Evolutionary conservation across 2,113 vertebrate species (phyloP), one percentile per base, ranked within the genome.

Genomic region (Pedetes capensis): DNA sequence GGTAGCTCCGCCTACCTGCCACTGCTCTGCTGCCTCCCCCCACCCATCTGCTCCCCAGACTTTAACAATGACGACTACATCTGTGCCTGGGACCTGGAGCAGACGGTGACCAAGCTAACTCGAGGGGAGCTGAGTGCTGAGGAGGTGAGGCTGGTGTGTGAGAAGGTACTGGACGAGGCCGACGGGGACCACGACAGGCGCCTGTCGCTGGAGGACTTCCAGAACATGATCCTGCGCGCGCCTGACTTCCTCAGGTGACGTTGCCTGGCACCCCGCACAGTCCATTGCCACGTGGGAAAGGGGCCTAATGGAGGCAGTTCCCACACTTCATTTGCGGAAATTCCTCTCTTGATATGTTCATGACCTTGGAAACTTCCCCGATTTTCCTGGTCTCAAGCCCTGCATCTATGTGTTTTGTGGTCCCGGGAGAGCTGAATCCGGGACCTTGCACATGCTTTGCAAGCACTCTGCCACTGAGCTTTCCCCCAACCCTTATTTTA

Each of bases 31-130:
- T 25, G 34, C 23, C 34, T 5, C 25, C 23, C 37, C 1, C 22
- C 14, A 11, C 39, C 3, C 29, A n/a, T 51, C 11, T 34, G 0
- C 49, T 8, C 10, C 4, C 0, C 97, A 99, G 99, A 99, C 97
- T 99, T 99, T 95, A 99, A 99, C 98, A 97, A 99, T 0, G 99
- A 99, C 0, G 98, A 99, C 98, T 99, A 99, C 93, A 99, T 99
- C 98, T 99, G 99, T 63, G 99, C 98, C 49, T 98, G 98, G 7
- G 99, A 99, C 85, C 98, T 99, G 92, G 99, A 99, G 98, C 99
- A 99, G 98, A 99, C 99, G 0, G 97, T 99, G 64, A 99, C 98
- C 96, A 99, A 98, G 89, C 98, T 99, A 97, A 99, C 99, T 0
- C 98, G 99, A 0, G 99, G 99, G 34, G 99, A 99, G 97, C 98